These are phyloP conservation scores for Pseudonaja textilis DNA, from an alignment of 2,113 vertebrate species.

Conservation along the genomic window DNA sequence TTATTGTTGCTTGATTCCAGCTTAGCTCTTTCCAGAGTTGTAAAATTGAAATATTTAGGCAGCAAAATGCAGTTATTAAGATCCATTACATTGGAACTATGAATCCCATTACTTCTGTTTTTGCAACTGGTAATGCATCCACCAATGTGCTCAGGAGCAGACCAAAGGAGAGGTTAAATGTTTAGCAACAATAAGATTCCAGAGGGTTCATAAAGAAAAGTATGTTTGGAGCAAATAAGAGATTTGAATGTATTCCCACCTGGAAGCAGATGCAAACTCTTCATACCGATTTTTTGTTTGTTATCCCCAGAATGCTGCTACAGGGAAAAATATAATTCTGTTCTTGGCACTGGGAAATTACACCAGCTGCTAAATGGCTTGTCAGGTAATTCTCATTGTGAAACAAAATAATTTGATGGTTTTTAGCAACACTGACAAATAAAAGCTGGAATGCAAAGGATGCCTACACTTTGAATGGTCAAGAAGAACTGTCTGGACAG, in stretches of 20 bases:
- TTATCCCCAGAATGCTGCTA: not conserved
- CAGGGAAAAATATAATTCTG: not conserved
- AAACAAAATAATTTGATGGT: not conserved
- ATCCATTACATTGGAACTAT: not conserved
- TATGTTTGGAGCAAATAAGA: not conserved
- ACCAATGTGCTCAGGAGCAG: not conserved
- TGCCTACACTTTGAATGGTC: not conserved
- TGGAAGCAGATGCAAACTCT: not conserved
- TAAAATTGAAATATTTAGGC: not conserved
- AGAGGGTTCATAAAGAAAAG: conserved; percentile 6
- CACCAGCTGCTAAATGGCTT: conserved; percentile 17
- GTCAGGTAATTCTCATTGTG: conserved; percentile 9
- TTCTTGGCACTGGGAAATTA: not conserved
- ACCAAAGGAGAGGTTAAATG: not conserved
- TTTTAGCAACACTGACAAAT: not conserved
- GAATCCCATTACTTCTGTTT: not conserved
- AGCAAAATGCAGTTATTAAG: not conserved
- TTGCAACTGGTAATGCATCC: not conserved
- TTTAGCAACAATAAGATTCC: not conserved
- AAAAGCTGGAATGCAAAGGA: not conserved
- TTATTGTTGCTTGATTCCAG: not conserved
- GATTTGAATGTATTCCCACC: not conserved
- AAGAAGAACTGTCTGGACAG: not conserved
- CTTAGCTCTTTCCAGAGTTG: not conserved
- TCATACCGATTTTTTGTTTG: not conserved